Conservation (phyloP, 2,113 vertebrate genomes). For the Nesogale talazaci region DNA sequence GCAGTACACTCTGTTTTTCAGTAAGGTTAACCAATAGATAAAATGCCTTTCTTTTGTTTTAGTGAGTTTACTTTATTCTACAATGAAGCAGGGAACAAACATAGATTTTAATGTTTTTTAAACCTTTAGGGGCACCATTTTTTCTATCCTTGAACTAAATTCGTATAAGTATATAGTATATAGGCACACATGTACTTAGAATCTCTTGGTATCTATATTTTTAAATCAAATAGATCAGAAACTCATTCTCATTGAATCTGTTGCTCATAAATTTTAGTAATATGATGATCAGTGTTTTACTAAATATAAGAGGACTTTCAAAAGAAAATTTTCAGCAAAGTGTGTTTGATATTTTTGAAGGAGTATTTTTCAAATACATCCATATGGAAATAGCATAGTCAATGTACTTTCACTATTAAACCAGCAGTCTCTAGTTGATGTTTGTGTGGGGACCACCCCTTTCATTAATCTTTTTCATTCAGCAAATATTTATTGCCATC, state of each 20-base stretch:
- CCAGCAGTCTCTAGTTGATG: background rate
- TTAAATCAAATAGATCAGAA: background rate
- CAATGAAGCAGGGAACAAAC: background rate
- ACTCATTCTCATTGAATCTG: background rate
- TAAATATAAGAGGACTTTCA: background rate
- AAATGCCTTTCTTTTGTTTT: background rate
- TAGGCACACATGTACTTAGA: background rate
- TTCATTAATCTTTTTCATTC: background rate
- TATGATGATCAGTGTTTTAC: conserved; percentile 16
- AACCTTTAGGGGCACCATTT: background rate
- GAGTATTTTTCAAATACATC: background rate
- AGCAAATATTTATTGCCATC: background rate
- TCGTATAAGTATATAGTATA: no score
- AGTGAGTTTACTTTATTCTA: background rate
- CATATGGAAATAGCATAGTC: background rate
- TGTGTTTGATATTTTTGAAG: background rate
- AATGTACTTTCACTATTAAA: background rate
- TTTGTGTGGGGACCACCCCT: background rate
- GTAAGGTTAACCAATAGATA: background rate
- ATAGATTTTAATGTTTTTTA: conserved; percentile 19
- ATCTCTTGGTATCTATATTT: conserved; percentile 5
- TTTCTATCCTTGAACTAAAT: background rate
- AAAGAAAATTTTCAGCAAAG: background rate
- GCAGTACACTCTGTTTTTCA: no score
- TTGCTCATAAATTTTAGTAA: conserved; percentile 16